phyloP scores from a whole-genome alignment of 2,888 invertebrate genomes.

The Limnephilus marmoratus region DNA sequence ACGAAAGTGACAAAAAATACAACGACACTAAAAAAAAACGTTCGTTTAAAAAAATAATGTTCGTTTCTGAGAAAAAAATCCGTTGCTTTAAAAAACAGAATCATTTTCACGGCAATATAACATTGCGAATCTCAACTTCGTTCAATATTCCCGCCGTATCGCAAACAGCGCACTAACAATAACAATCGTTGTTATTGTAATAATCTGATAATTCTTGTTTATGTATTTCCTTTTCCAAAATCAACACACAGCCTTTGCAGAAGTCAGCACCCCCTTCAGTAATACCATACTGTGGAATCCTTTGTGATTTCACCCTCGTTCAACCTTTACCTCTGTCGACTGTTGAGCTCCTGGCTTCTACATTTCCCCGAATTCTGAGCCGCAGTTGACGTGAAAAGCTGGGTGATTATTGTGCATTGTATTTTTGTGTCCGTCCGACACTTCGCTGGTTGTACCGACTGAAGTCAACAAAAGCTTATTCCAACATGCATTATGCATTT shows the following conservation, averaged over 20 bases:
- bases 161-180: background rate
- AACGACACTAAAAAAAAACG: background rate
- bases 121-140: no score
- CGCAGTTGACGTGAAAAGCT: constrained; percentile 45
- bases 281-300: background rate
- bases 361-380: constrained; percentile 24
- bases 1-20: background rate
- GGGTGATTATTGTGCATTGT: constrained; percentile 43
- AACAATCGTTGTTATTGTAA: background rate
- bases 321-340: background rate
- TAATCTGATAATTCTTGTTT: background rate
- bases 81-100: background rate
- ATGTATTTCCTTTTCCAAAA: background rate
- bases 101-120: background rate
- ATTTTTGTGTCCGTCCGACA: background rate
- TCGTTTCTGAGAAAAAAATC: background rate
- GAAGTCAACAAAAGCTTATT: background rate
- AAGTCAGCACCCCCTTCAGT: background rate
- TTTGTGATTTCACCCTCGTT: background rate
- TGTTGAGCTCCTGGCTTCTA: background rate
- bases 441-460: background rate
- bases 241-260: background rate
- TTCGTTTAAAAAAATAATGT: background rate
- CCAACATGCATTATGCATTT: background rate
- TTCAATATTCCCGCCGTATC: background rate